Evolutionary conservation across 1,140 invertebrate species (phyloP), one percentile per base, ranked within the genome.

Genomic region (Drosophila rufa): DNA sequence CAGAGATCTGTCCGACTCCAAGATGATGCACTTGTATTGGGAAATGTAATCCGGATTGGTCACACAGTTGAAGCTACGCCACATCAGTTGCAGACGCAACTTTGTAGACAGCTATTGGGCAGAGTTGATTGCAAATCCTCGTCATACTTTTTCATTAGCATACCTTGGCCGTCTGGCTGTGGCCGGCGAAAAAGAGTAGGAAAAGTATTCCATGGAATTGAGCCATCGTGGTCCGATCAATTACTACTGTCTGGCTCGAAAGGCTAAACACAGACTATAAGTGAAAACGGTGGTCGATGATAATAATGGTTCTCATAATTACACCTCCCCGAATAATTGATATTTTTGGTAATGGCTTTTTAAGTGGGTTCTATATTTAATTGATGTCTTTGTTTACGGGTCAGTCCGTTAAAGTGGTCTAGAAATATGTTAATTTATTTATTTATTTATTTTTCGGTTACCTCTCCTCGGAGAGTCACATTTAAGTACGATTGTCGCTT

Each of bases 341-440:
- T 73, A 22, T 51, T 70, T 71, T 38, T 17, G 43, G 25, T 77
- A 45, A 77, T 77, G 59, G 38, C 48, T 51, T 77, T 77, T 77
- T 77, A 77, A 77, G 47, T 77, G 74, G 53, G 5, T 53, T 45
- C 27, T 43, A 30, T 33, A 53, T 67, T 69, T 45, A 30, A 19
- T 19, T 70, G 25, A 68, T 68, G 40, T 53, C 40, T 67, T 70
- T 53, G 22, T 70, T 67, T 70, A 27, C 17, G 30, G 30, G 8
- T 27, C 42, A 67, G 22, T 22, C 17, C 22, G 42, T 22, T 53
- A 43, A 47, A 38, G 38, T 47, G 9, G 33, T 36, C 33, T 36
- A 36, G 33, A 36, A 36, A 56, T 40, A 38, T 17, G 4, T 14
- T 22, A 40, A 56, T 56, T 40, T n/a, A 56, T 56, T 40, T 40